Base-by-base conservation (phyloP, 2,888 invertebrate genomes). In the Tetragnatha montana region DNA sequence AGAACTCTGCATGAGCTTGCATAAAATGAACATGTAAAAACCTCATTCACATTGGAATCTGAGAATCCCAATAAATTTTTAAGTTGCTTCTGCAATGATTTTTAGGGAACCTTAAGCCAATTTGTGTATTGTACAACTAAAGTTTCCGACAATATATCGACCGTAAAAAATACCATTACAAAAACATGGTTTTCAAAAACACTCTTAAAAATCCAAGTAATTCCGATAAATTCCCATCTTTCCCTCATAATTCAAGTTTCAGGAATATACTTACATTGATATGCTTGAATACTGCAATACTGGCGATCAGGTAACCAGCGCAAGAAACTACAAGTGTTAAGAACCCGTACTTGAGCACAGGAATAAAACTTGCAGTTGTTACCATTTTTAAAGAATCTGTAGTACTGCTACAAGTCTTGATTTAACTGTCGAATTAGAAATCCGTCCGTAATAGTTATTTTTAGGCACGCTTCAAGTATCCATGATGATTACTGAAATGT, bases 321-420 rank as follows among this genome's bases (percentile, higher is more conserved):
- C 85, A 60, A 8, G 70, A 76, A 8, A 78, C 35, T 7, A 78
- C 71, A 22, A 71, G 21, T 0, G 49, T 71, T 6, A 76, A 17
- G 51, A 85, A 78, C 50, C 85, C 85, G 78, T 85, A 85, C 22
- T 85, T 85, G 69, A 49, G 50, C 6, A 78, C 22, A 17, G 69
- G 76, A 22, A 85, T 69, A 14, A 71, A 6, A 51, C 50, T 78
- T 50, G 85, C 47, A 69, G 68, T 4, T 10, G 50, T 47, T 0
- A 85, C 47, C 85, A 85, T 84, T 70, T 68, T 76, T 6, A 35
- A 35, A 35, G 35, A 35, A 35, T 35, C 35, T 35, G 1, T 4
- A 35, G 35, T 35, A 35, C 35, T 35, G 35, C 35, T 35, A 35
- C 35, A 35, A 35, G 35, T 35, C 35, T 1, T 35, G 4, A 35